These are phyloP conservation scores for Anarsia innoxiella DNA, from an alignment of 2,888 invertebrate genomes.

Conservation along the genomic window DNA sequence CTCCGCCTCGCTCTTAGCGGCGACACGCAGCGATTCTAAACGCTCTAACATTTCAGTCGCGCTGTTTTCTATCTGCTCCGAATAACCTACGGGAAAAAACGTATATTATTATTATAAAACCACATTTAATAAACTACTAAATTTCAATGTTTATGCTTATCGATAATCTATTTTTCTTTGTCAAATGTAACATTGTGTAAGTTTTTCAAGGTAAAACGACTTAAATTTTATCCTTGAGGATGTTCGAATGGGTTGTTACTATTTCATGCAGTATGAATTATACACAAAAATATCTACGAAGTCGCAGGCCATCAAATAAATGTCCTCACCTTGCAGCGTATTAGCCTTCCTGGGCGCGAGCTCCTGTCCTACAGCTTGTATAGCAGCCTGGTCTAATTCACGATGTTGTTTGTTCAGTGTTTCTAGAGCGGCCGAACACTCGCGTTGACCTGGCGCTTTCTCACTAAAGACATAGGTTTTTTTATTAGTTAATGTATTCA, in stretches of 20 bases:
- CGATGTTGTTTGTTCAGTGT: conserved; percentile 84
- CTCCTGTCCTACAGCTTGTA: conserved; percentile 91
- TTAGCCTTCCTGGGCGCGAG: conserved; percentile 81
- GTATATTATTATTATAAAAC: conserved; percentile 1
- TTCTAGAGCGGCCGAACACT: conserved; percentile 90
- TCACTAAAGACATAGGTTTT: conserved; percentile 72
- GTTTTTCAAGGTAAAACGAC: no score
- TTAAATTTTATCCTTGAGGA: no score
- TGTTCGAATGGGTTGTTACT: no score
- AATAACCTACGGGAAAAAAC: conserved; percentile 74
- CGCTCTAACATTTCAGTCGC: conserved; percentile 88
- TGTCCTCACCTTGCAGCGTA: conserved; percentile 78
- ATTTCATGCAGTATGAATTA: no score
- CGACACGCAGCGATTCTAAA: conserved; percentile 87
- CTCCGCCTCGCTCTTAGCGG: conserved; percentile 94
- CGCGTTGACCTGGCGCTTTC: conserved; percentile 96
- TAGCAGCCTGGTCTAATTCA: conserved; percentile 89
- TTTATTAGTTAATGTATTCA: no score
- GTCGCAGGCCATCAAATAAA: no score
- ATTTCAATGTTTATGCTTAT: no score
- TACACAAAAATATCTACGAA: no score
- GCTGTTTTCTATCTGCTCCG: conserved; percentile 86
- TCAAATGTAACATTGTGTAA: no score
- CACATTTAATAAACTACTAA: no score
- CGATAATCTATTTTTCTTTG: no score